phyloP scores from a whole-genome alignment of 2,113 vertebrate species.

The Laticauda colubrina region DNA sequence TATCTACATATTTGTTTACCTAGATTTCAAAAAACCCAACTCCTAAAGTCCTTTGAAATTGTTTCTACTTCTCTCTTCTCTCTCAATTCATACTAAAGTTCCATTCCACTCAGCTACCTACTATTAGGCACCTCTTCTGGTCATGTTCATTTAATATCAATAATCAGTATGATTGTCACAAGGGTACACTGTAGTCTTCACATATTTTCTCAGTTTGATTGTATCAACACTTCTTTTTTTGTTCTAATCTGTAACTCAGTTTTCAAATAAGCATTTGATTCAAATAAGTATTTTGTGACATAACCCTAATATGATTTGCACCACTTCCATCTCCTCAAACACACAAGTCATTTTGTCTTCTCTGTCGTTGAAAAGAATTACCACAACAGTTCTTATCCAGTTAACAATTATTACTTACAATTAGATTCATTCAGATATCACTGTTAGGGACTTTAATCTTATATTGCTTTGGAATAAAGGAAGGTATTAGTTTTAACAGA shows the following conservation, averaged over 20 bases:
- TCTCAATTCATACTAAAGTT: neutral
- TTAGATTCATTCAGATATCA: neutral
- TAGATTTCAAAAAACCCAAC: neutral
- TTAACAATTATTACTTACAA: neutral
- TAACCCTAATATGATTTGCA: neutral
- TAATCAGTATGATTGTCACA: neutral
- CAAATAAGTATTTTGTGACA: neutral
- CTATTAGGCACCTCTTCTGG: neutral
- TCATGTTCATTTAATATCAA: neutral
- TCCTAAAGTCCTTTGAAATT: neutral
- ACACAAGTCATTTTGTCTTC: neutral
- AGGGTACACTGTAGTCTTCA: neutral
- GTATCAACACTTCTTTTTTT: neutral
- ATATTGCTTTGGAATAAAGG: neutral
- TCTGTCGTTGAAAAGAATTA: neutral
- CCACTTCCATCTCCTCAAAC: neutral
- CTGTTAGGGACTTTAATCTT: neutral
- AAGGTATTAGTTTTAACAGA: neutral
- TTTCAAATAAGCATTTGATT: neutral
- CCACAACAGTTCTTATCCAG: neutral
- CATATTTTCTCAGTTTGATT: neutral
- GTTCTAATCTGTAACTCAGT: neutral
- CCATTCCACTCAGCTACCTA: neutral
- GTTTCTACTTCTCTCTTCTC: neutral
- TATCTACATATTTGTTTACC: neutral